Base-by-base conservation (phyloP, 2,888 invertebrate species). In the Phorcus lineatus region DNA sequence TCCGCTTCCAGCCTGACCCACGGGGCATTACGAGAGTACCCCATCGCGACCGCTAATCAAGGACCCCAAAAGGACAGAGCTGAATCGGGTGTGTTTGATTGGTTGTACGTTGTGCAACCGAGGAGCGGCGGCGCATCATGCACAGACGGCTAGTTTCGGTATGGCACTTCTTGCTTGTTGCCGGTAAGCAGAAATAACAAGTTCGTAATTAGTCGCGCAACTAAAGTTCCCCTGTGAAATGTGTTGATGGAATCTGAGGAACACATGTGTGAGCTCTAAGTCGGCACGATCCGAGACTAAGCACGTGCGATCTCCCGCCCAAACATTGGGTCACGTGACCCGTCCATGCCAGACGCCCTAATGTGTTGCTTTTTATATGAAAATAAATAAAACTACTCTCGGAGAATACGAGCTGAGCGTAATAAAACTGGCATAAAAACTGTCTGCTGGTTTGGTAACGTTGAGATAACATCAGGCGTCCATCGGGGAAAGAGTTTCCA, bases 61-160 rank as follows among this genome's bases (percentile, higher is more conserved):
- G 54, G 77, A 77, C 77, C 77, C 55, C 54, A 77, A 55, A 77
- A 77, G 77, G 77, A 77, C 77, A 77, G 31, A 55, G 77, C 28
- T 36, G 55, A 36, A 57, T 77, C 55, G 77, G 77, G 55, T 55
- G 55, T 28, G 36, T 54, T 55, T 77, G 77, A 77, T 77, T 77
- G 77, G 77, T 55, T 77, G 55, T 54, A 24, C 11, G 47, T 47
- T 47, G 47, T 47, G 47, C 47, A 47, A 47, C 47, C 1, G 47
- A 13, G 47, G 13, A 47, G 47, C 47, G 47, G 11, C 47, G 11
- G 9, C 11, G 47, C 47, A 13, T 47, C 47, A 11, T 47, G 11
- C 13, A 47, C 47, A 47, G 47, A 47, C 47, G 47, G 47, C 47
- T 47, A 47, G 47, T 47, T 47, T 47, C 47, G 47, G 47, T 47